Evolutionary conservation across 2,797 vertebrate genomes (phyloP), one percentile per base, ranked within the genome.

Genomic region (Alosa sapidissima): DNA sequence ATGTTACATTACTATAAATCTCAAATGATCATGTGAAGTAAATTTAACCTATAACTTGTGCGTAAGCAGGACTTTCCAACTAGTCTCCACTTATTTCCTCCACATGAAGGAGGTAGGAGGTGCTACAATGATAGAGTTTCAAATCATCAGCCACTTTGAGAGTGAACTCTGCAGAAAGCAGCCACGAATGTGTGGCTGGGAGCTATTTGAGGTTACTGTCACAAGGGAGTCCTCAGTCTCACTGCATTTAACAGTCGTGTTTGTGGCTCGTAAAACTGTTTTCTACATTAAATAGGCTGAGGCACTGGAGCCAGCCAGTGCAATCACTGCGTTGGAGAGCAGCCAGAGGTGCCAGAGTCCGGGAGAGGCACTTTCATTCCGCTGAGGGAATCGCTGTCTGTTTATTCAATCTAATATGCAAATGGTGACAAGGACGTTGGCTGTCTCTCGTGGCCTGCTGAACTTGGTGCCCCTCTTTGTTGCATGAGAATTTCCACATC

Each of bases 241-340:
- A 51, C 21, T 84, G 81, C 82, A 85, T 88, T 91, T 89, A 88
- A 75, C 83, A 84, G 85, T 87, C 83, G 51, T 84, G 83, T 83
- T 82, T 52, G 24, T 87, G 85, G 84, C 86, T 89, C 72, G 84
- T 91, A 86, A 92, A 91, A 82, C 48, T 13, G 54, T 62, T 84
- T 84, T 85, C 58, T 60, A 81, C 41, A 85, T 65, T 84, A 87
- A 90, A 89, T 82, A 83, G 81, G 85, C 82, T 85, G 85, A 54
- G 81, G 83, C 58, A 83, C 83, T 75, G 21, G 81, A 87, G 68
- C 68, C 68, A 65, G 86, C 62, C 52, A 83, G 72, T 58, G 49
- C 85, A 86, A 87, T 84, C 21, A 82, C 82, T 83, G 48, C 45
- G 10, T 75, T 81, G 82, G 82, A 85, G 82, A 5, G 41, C 55